Base-by-base conservation (phyloP, 2,113 vertebrate genomes). In the Cyprinodon brontotheroides region DNA sequence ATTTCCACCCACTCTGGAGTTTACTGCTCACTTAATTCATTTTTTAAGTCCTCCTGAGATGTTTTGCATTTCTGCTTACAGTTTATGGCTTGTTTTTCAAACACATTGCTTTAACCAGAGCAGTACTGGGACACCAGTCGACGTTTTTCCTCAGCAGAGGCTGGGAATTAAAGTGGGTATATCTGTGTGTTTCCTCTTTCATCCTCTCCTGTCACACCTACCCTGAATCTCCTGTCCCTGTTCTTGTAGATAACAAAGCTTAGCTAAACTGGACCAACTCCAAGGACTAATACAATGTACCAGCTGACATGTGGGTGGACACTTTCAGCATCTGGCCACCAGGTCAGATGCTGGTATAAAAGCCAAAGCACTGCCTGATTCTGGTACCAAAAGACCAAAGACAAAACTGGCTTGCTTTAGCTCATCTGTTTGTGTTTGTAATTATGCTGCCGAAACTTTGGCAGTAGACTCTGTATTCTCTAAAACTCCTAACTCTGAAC, bases 201-300 rank as follows among this genome's bases (percentile, higher is more conserved):
- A 65, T 43, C 65, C 47, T 22, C 60, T 40, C 57, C 65, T 67
- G 75, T 75, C 77, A 86, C 79, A 80, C 74, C 76, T 71, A 80
- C 80, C 72, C 78, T 39, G 65, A 87, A 77, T 82, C 70, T 79
- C 66, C 72, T 88, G 80, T 90, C 74, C 67, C 88, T 89, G 87
- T 64, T 78, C 8, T 64, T 50, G 66, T 43, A 89, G 90, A 92
- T 92, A 91, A 87, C 82, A 84, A 75, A 74, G 71, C 68, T 36
- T 74, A 72, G 87, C 87, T 87, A 90, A 89, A 87, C 86, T 91
- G 88, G 90, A 86, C 65, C 43, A 29, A 8, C 65, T 92, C 86
- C 89, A 65, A 22, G 75, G 67, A 68, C 75, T 78, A 85, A 84
- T 74, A 80, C 81, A 83, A 74, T 85, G 72, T 62, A 80, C 72